These are phyloP conservation scores for Aethina tumida DNA, from an alignment of 1,140 invertebrate genomes.

Conservation along the genomic window DNA sequence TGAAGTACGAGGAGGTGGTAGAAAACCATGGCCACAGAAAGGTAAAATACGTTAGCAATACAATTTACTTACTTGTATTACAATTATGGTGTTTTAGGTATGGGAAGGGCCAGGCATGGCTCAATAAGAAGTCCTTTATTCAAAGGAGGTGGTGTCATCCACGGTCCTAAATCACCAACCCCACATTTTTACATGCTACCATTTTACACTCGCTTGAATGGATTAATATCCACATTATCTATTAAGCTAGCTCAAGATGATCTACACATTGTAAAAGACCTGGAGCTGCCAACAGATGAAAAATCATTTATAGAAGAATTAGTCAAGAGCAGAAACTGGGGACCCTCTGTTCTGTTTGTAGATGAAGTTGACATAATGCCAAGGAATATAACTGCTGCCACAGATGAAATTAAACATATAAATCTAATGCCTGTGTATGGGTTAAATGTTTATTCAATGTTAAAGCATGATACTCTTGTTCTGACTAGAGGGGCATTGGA, in stretches of 20 bases:
- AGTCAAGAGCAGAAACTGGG: constrained; percentile 80
- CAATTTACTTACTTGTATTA: background rate
- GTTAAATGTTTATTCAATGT: constrained; percentile 79
- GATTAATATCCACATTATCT: constrained; percentile 74
- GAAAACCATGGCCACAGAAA: constrained; percentile 96
- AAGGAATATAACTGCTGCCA: constrained; percentile 72
- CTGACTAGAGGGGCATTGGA: constrained; percentile 77
- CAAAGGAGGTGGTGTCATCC: constrained; percentile 66
- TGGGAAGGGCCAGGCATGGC: constrained; percentile 80
- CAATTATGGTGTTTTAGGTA: constrained; percentile 14
- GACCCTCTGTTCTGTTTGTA: constrained; percentile 88
- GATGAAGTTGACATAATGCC: constrained; percentile 82
- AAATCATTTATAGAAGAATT: constrained; percentile 69
- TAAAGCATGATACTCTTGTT: constrained; percentile 92
- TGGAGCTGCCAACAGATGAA: constrained; percentile 80
- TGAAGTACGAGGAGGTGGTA: constrained; percentile 78
- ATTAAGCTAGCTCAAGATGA: constrained; percentile 93
- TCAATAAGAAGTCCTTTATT: constrained; percentile 83
- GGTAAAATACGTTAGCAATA: constrained; percentile 38
- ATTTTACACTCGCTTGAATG: constrained; percentile 59
- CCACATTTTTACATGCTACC: constrained; percentile 91
- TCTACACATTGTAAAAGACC: constrained; percentile 78
- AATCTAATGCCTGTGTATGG: constrained; percentile 96
- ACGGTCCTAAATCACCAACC: constrained; percentile 82
- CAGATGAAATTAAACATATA: constrained; percentile 63